Conservation (phyloP, 1,140 invertebrate species). For the Pollicipes pollicipes region DNA sequence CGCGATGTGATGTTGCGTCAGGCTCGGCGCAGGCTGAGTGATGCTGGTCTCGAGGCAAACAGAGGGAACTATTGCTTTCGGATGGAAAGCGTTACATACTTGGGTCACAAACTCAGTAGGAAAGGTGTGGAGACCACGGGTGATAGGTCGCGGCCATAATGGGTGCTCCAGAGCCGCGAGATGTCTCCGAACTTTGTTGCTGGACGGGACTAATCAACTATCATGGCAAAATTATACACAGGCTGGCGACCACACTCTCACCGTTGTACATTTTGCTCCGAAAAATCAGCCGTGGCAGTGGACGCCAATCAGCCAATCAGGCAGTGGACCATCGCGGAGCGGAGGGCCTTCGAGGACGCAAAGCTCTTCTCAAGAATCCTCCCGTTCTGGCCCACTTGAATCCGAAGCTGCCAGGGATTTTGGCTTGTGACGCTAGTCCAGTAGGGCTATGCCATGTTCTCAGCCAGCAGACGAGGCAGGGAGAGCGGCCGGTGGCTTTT, state of each 20-base stretch:
- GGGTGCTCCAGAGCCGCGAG: not conserved
- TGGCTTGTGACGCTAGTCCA: not conserved
- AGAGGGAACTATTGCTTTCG: not conserved
- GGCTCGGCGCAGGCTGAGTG: not conserved
- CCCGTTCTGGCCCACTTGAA: not conserved
- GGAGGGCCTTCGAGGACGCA: not conserved
- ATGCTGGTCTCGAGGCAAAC: not conserved
- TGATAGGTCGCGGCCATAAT: not conserved
- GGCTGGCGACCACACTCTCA: not conserved
- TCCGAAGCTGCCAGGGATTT: not conserved
- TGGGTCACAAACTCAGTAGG: not conserved
- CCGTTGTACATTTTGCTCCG: not conserved
- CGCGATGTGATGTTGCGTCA: not conserved
- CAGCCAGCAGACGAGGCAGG: not conserved
- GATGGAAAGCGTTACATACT: not conserved
- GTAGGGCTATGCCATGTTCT: not conserved
- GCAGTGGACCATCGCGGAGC: not conserved
- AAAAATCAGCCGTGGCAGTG: not conserved
- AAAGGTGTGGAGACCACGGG: not conserved
- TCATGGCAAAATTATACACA: not conserved
- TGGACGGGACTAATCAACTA: not conserved
- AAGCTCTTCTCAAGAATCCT: not conserved
- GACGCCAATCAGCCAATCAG: too few relatives aligned
- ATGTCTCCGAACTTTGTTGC: not conserved
- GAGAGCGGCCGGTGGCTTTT: not conserved